Evolutionary conservation across 2,797 vertebrate species (phyloP), one percentile per base, ranked within the genome.

Genomic region (Tragopan temminckii): DNA sequence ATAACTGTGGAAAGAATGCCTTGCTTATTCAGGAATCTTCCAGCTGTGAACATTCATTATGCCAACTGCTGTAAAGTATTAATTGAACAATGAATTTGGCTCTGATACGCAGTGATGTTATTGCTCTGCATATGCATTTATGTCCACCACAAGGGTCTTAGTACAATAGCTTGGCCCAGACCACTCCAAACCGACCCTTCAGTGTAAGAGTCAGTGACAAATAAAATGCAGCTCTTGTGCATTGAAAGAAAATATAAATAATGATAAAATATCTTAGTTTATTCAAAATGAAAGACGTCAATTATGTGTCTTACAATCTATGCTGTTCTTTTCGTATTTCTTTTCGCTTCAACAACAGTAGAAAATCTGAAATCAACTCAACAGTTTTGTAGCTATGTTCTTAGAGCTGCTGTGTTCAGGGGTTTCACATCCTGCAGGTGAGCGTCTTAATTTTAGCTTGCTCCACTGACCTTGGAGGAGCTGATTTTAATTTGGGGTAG

Each of bases 1-100:
- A 90, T 89, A 89, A 82, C 19, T 93, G 80, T 79, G n/a, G 89
- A 86, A 92, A 95, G 82, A 95, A 91, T 91, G 95, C 89, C 75
- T 94, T 80, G 48, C 80, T 91, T 96, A 64, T 81, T 77, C 68
- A 93, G 84, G 87, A 69, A 63, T 76, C 48, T 57, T 91, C 89
- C 96, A 97, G 95, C 93, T 97, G 96, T 62, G 84, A 52, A 55
- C 63, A 80, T 81, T 58, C 69, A 59, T 91, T 75, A 62, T 62
- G 46, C 63, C 36, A 76, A 63, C 17, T 85, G 66, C 64, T 82
- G 63, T 70, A 50, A 89, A 92, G 64, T 85, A 58, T 76, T 90
- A 57, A 77, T 88, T 72, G 72, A 67, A 90, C 66, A 68, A 91
- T 94, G 57, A 81, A 76, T 80, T 35, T 89, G 84, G 80, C 85